Percentiles rank a stretch among this genome's conserved stretches.
phyloP scores from a whole-genome alignment of 64 coral and sea anemone genomes.

The Actinia equina region DNA sequence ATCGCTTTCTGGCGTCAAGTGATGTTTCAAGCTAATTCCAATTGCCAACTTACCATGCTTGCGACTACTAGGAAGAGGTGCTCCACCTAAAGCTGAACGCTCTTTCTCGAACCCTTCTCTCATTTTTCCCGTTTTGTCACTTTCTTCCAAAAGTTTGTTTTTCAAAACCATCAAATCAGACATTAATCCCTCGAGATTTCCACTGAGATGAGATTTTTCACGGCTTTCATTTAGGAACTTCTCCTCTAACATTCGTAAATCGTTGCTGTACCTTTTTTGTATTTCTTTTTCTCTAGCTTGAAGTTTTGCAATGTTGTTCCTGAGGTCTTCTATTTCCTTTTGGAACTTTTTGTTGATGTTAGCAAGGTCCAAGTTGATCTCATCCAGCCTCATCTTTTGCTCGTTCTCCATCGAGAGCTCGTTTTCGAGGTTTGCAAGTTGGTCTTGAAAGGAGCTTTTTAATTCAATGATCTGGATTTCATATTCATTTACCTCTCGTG shows the following conservation, averaged over 20 bases:
- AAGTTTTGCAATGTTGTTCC: slow-evolving; percentile 15
- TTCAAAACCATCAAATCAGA: slow-evolving; percentile 56
- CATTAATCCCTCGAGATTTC: slow-evolving; percentile 50
- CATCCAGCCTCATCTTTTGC: slow-evolving; percentile 44
- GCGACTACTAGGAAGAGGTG: background rate
- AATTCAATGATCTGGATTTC: slow-evolving; percentile 55
- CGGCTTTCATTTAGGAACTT: slow-evolving; percentile 26
- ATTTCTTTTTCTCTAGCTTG: slow-evolving; percentile 36
- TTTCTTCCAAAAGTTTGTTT: slow-evolving; percentile 52
- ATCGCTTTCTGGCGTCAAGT: background rate
- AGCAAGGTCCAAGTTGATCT: slow-evolving; percentile 22
- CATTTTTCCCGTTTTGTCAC: slow-evolving; percentile 25
- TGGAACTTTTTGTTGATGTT: slow-evolving; percentile 30
- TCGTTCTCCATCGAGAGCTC: slow-evolving; percentile 26
- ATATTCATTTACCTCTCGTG: slow-evolving; percentile 25
- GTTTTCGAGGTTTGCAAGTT: slow-evolving; percentile 34
- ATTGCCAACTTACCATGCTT: background rate
- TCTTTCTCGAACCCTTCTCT: slow-evolving; percentile 47
- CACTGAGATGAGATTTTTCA: slow-evolving; percentile 37
- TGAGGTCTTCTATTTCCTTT: slow-evolving; percentile 50
- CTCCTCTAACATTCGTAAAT: slow-evolving; percentile 5
- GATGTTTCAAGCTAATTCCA: background rate
- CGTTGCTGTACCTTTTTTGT: slow-evolving; percentile 15
- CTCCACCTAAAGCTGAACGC: background rate
- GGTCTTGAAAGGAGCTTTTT: slow-evolving; percentile 36